Evolutionary conservation across 2,888 invertebrate genomes (phyloP), one percentile per base, ranked within the genome.

Genomic region (Metellina segmentata): DNA sequence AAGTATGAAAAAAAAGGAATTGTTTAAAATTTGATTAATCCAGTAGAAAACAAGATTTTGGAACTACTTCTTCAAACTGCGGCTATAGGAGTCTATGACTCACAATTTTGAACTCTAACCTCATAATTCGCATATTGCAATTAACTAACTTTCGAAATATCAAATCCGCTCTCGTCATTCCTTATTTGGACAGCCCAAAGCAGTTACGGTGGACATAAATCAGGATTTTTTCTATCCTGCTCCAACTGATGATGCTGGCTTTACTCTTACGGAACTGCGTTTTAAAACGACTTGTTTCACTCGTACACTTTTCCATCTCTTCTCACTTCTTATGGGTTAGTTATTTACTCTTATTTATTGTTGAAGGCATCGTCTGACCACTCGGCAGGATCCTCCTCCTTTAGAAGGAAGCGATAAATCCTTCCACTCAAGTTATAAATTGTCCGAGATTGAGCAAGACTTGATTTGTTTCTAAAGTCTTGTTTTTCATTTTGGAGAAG

Each of bases 321-420:
- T 61, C 61, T 11, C 61, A 11, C 61, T 16, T 61, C 61, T 61
- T 61, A 9, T 8, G 11, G n/a, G 61, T 61, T 61, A 61, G 16
- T 61, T 61, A 61, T 61, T 61, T 61, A 16, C 61, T 61, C 61
- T 61, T 61, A 61, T 61, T 61, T 61, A 61, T 61, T 16, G 16
- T 16, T 16, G 61, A 61, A 61, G 5, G 61, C 11, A 16, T 61
- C 61, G 61, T 61, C 61, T 61, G 16, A 1, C 61, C 61, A 11
- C 72, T 71, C 49, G 48, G 5, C 20, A 81, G 16, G 48, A 49
- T 48, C 49, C 52, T 52, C 7, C 83, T 72, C 72, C 72, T 83
- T 75, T 16, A 61, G 75, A 85, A 85, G 85, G 85, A 85, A 85
- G 85, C 49, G 16, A 7, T 85, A 85, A 85, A 85, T 77, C 77